Percentiles rank a stretch among this genome's conserved stretches.
These are phyloP conservation scores for Chanos chanos DNA, from an alignment of 2,797 vertebrate species.

Conservation along the genomic window DNA sequence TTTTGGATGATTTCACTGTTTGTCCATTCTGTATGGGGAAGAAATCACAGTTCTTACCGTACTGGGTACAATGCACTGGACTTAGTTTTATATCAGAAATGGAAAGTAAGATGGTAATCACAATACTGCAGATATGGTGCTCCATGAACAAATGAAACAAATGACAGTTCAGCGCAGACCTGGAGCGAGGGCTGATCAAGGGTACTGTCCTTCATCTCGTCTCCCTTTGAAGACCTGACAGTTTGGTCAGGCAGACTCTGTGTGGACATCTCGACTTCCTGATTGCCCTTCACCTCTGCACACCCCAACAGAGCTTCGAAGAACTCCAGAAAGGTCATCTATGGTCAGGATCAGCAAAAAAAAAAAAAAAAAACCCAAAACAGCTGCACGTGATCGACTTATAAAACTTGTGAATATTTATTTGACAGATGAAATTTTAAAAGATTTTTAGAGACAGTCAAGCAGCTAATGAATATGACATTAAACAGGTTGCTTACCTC, in stretches of 20 bases:
- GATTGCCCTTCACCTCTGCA: conserved; percentile 61
- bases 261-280: not conserved
- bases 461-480: no score
- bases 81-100: no score
- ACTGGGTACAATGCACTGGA: no score
- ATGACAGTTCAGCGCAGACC: conserved; percentile 32
- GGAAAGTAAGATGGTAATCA: no score
- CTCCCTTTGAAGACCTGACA: not conserved
- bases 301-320: conserved; percentile 86
- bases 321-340: conserved; percentile 94
- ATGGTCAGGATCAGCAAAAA: conserved; percentile 22
- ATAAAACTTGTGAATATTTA: no score
- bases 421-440: no score
- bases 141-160: not conserved
- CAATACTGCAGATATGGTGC: not conserved
- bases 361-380: no score
- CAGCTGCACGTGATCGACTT: no score
- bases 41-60: no score
- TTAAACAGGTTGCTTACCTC: conserved; percentile 71
- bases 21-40: no score
- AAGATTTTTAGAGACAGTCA: no score
- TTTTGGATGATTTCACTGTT: no score
- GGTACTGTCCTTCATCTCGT: conserved; percentile 3
- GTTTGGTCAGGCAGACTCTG: not conserved
- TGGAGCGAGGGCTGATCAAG: conserved; percentile 1